These are phyloP conservation scores for Spermophilus dauricus DNA, from an alignment of 2,113 vertebrate species.

Conservation along the genomic window DNA sequence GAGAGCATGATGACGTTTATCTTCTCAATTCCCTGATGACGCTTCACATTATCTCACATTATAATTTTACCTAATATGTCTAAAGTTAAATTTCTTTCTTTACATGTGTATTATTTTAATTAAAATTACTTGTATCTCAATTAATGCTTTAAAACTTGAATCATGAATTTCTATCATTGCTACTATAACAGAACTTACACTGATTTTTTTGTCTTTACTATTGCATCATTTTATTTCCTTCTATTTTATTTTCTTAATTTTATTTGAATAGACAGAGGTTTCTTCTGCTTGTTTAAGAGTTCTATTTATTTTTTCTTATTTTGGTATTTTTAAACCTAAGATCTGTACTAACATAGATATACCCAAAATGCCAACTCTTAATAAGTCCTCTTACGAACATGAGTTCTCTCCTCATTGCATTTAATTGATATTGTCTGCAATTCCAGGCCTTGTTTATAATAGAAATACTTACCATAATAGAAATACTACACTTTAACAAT, in stretches of 20 bases:
- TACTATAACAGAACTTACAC: not conserved
- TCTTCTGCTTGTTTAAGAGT: not conserved
- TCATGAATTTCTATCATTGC: not conserved
- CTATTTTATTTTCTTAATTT: not conserved
- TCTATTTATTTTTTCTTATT: not conserved
- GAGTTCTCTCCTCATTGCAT: not conserved
- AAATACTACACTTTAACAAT: not conserved
- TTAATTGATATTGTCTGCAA: not conserved
- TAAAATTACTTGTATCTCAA: not conserved
- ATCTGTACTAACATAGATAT: not conserved
- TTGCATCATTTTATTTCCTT: not conserved
- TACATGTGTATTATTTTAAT: not conserved
- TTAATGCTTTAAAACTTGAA: not conserved
- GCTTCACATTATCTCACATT: not conserved
- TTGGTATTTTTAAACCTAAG: not conserved
- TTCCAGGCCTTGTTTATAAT: not conserved
- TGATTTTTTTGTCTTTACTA: not conserved
- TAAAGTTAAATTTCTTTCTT: not conserved
- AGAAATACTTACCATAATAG: too few species aligned
- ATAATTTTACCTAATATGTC: not conserved
- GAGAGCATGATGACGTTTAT: not conserved
- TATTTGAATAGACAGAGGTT: not conserved
- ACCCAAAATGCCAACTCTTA: not conserved
- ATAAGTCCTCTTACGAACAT: not conserved
- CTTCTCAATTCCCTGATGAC: not conserved